These are phyloP conservation scores for Eolophus roseicapilla DNA, from an alignment of 2,113 vertebrate genomes.

Conservation along the genomic window DNA sequence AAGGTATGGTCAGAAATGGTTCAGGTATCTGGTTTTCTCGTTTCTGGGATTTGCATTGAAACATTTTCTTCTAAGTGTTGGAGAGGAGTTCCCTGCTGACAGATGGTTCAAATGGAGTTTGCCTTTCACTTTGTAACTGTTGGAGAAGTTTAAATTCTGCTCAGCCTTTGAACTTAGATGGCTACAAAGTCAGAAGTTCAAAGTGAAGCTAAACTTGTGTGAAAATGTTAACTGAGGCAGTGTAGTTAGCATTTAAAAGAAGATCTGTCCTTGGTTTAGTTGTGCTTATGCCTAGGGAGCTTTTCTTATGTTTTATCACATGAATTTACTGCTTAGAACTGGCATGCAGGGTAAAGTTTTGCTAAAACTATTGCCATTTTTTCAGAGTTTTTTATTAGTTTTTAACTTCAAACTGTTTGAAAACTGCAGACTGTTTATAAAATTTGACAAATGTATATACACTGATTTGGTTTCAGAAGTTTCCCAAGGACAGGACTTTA, in stretches of 20 bases:
- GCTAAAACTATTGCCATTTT: neutral
- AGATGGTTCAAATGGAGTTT: neutral
- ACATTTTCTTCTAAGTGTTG: neutral
- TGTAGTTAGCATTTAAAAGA: conserved; percentile 9
- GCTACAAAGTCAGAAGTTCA: neutral
- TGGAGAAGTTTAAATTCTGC: conserved; percentile 29
- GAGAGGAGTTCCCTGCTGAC: neutral
- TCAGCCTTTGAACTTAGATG: conserved; percentile 40
- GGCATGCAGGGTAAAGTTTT: neutral
- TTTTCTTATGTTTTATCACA: conserved; percentile 6
- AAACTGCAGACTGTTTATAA: neutral
- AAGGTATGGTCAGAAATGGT: neutral
- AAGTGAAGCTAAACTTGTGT: neutral
- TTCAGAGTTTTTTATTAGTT: neutral
- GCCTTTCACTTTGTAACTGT: neutral
- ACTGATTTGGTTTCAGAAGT: neutral
- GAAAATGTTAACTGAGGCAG: neutral
- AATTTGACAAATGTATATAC: neutral
- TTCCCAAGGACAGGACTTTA: neutral
- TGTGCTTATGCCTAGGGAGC: neutral
- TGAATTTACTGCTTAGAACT: neutral
- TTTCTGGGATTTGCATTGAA: conserved; percentile 16
- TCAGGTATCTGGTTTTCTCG: neutral
- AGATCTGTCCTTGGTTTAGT: neutral
- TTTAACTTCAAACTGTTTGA: neutral